Base-by-base conservation (phyloP, 2,888 invertebrate genomes). In the Odontothrips loti region DNA sequence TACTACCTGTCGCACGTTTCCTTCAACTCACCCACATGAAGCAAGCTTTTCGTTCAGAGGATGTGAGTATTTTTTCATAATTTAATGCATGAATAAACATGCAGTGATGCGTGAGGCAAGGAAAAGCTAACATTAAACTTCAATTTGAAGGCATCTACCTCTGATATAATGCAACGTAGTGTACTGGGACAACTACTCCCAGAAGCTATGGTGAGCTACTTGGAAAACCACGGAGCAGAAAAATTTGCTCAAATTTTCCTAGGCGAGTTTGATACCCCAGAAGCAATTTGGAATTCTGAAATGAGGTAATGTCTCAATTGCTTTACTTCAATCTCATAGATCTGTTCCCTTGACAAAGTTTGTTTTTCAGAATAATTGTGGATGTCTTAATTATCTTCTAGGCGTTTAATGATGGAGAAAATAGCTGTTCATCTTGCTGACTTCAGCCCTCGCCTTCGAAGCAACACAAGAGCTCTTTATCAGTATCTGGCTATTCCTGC, bases 131-230 rank as follows among this genome's bases (percentile, higher is more conserved):
- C n/a, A 3, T 6, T 80, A 43, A 29, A 82, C 79, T 80, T 82
- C 82, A 80, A 17, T 84, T 85, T 82, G 82, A 78, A 79, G 85
- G 83, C 82, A 47, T 87, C 90, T 10, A 90, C 89, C 82, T 93
- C 94, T 2, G 95, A 95, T 85, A 95, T 98, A 85, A 95, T 97
- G 93, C 94, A 95, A 86, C 91, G 96, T 81, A 98, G 97, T 86
- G 95, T 99, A 84, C 90, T 99, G 78, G 96, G 97, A 0, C 97
- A 96, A 86, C 89, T 99, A 81, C 88, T 99, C 81, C 99, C 99
- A 0, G 99, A 99, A 87, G 99, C 99, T 0, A 99, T 99, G 97
- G 96, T 99, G 1, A 98, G 97, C 86, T 99, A 98, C 88, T 89
- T 99, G 82, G 99, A 99, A 87, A 98, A 99, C 88, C 98, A 99